phyloP scores from a whole-genome alignment of 2,888 invertebrate genomes.

The Acleris sparsana region DNA sequence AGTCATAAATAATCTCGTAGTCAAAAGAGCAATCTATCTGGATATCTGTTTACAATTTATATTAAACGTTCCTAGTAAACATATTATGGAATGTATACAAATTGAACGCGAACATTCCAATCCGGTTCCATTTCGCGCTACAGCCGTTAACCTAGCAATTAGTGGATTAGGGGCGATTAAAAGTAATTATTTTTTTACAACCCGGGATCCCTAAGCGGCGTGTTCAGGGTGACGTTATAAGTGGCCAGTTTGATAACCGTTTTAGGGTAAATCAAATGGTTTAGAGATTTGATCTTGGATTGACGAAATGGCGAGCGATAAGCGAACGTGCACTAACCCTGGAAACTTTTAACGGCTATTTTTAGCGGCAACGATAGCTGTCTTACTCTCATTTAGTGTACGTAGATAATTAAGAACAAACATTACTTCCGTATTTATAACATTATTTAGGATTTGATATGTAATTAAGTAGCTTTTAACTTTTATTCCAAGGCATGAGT shows the following conservation, averaged over 20 bases:
- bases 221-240: conserved; percentile 5
- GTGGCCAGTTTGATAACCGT: conserved; percentile 1
- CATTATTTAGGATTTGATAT: too few relatives aligned
- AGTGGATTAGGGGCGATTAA: conserved; percentile 23
- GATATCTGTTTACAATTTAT: background rate
- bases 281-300: conserved; percentile 1
- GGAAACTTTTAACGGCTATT: too few relatives aligned
- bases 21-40: background rate
- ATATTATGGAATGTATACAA: background rate
- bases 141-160: conserved; percentile 10
- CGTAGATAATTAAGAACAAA: too few relatives aligned
- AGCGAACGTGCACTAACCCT: too few relatives aligned
- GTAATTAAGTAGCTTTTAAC: too few relatives aligned
- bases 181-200: conserved; percentile 1
- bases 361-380: too few relatives aligned
- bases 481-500: too few relatives aligned
- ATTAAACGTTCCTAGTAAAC: background rate
- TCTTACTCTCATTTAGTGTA: too few relatives aligned
- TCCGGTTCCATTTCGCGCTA: background rate
- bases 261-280: conserved; percentile 2
- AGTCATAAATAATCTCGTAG: too few relatives aligned
- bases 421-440: too few relatives aligned
- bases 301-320: conserved; percentile 3
- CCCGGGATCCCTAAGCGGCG: background rate
- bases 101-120: conserved; percentile 10